Evolutionary conservation across 2,888 invertebrate genomes (phyloP), one percentile per base, ranked within the genome.

Genomic region (Furcula furcula): DNA sequence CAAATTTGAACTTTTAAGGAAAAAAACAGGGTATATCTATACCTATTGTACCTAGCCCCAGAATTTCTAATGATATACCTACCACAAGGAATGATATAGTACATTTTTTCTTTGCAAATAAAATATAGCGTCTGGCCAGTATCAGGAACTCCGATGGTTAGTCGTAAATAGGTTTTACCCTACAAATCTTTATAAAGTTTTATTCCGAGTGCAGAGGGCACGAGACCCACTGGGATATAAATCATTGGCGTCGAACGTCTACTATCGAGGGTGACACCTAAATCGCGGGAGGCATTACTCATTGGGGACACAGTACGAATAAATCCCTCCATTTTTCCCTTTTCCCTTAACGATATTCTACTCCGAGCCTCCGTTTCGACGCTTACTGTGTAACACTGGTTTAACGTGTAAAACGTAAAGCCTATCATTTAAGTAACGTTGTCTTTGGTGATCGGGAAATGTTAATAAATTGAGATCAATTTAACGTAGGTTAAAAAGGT

Each of bases 281-380:
- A 71, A 74, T 76, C 74, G 66, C 62, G 56, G 55, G 58, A 61
- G 66, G 58, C 72, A 76, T 77, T 72, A 75, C 61, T 76, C 74
- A 76, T 70, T 64, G 65, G 66, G 64, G 66, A 67, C 66, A 54
- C 55, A 54, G 52, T 38, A 44, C 49, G 60, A 64, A 64, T 62
- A 68, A 61, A 63, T 60, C 60, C 55, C 51, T 48, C 55, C 52
- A 54, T 63, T 63, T 53, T 57, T 59, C 54, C 55, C 49, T 53
- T 58, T 58, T 49, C 66, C 27, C 56, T 58, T 54, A 53, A 54
- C 55, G 57, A 58, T 54, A 62, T 59, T 65, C 58, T 45, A 50
- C 57, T 57, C 56, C 43, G 47, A 46, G 56, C 56, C 57, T 45
- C n/a, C n/a, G n/a, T n/a, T n/a, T 36, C 27, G 50, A 51, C 40